Conservation (phyloP, 2,113 vertebrate genomes). For the Anser cygnoides region DNA sequence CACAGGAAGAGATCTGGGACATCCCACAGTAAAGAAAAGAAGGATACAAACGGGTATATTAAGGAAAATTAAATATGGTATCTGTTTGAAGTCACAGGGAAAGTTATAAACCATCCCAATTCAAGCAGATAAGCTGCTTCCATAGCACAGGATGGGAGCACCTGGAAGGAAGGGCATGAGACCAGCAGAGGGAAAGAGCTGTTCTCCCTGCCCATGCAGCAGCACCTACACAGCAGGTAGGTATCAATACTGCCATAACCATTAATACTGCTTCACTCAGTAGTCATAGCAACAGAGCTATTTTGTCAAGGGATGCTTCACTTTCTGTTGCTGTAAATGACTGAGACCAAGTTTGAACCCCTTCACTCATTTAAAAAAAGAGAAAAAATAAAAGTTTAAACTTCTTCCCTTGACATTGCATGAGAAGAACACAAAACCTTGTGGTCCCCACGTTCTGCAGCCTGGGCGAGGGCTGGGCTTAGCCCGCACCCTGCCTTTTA, state of each 20-base stretch:
- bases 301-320: neutral
- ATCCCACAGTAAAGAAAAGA: neutral
- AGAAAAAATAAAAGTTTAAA: neutral
- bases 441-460: neutral
- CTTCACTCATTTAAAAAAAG: neutral
- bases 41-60: neutral
- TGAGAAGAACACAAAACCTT: neutral
- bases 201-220: neutral
- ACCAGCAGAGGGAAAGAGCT: neutral
- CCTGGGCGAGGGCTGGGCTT: neutral
- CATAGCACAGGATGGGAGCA: neutral
- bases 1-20: neutral
- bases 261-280: neutral
- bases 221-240: neutral
- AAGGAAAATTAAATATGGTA: neutral
- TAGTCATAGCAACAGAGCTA: neutral
- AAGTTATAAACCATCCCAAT: neutral
- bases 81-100: neutral
- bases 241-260: neutral
- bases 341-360: neutral
- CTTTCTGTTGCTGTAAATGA: neutral
- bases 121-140: neutral
- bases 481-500: neutral
- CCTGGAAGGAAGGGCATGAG: neutral
- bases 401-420: neutral